Conservation (phyloP, 1,140 invertebrate genomes). For the Sycobia sp. region DNA sequence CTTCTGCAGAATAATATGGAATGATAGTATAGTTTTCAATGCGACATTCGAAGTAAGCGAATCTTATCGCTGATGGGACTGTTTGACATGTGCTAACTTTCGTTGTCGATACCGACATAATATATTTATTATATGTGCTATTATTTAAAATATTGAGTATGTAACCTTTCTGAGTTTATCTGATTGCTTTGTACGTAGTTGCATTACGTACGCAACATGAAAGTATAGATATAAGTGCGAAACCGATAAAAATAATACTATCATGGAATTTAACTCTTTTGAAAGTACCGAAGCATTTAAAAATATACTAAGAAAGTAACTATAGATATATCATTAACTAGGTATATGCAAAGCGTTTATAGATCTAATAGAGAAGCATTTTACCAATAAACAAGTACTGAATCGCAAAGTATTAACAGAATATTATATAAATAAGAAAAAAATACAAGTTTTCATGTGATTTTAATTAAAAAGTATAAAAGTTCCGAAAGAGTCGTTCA, state of each 20-base stretch:
- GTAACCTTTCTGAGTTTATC: no score
- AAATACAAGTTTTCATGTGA: background rate
- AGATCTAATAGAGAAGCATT: background rate
- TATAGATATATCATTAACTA: constrained; percentile 2
- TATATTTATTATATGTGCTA: no score
- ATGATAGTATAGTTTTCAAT: no score
- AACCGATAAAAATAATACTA: no score
- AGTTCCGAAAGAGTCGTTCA: background rate
- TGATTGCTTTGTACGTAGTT: no score
- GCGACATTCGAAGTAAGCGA: no score
- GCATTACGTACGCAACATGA: constrained; percentile 2
- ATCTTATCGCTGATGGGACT: no score
- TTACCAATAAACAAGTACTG: background rate
- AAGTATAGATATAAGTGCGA: constrained; percentile 5
- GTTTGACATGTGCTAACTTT: no score
- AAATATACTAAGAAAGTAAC: constrained; percentile 24
- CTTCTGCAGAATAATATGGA: no score
- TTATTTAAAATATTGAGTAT: no score
- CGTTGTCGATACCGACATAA: no score
- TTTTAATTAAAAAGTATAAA: constrained; percentile 5
- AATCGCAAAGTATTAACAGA: background rate
- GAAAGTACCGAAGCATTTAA: constrained; percentile 28
- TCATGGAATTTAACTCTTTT: no score
- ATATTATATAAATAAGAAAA: background rate
- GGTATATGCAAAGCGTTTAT: background rate